phyloP scores from a whole-genome alignment of 2,888 invertebrate genomes.

The Aspidapion aeneum region DNA sequence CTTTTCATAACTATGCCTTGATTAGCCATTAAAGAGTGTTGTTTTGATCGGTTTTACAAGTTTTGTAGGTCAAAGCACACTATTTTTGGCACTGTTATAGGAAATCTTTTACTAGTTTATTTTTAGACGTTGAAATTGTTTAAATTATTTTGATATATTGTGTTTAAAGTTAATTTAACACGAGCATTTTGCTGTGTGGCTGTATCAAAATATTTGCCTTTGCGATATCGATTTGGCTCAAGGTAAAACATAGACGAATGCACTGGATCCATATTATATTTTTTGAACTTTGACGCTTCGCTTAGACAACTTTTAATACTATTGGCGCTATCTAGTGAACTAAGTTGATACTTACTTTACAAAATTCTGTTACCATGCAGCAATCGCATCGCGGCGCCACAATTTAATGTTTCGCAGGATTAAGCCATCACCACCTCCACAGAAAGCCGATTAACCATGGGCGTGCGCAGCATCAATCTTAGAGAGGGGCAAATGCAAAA shows the following conservation, averaged over 20 bases:
- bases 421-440: no score
- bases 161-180: background rate
- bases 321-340: background rate
- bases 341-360: no score
- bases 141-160: background rate
- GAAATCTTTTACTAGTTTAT: background rate
- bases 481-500: no score
- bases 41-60: background rate
- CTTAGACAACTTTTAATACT: background rate
- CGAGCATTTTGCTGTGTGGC: background rate
- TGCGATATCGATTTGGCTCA: conserved; percentile 23
- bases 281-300: conserved; percentile 21
- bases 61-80: background rate
- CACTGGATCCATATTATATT: conserved; percentile 6
- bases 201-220: conserved; percentile 17
- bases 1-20: background rate
- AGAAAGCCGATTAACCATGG: no score
- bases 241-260: conserved; percentile 18
- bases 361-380: no score
- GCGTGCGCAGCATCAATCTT: no score
- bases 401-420: no score
- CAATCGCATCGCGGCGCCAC: no score
- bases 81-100: background rate
- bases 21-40: background rate
- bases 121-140: background rate